phyloP scores from a whole-genome alignment of 2,797 vertebrate genomes.

The Pangasius krempfi region DNA sequence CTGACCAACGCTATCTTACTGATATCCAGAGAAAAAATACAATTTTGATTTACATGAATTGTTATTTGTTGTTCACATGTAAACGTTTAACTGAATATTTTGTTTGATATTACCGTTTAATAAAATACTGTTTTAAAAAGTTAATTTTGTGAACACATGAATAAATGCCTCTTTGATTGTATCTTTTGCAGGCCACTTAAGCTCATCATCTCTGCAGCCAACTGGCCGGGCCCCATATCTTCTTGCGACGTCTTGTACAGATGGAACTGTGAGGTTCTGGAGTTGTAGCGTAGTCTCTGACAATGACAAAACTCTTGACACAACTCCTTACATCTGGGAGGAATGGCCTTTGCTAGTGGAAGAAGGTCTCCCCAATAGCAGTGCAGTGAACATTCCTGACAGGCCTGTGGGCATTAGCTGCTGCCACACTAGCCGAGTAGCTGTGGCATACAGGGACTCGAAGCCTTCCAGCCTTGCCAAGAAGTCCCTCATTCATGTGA shows the following conservation, averaged over 20 bases:
- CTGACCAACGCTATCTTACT: neutral
- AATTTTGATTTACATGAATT: neutral
- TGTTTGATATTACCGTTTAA: neutral
- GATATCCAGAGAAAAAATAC: neutral
- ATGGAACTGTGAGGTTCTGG: slow-evolving; percentile 95
- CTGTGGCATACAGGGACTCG: slow-evolving; percentile 86
- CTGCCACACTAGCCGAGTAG: slow-evolving; percentile 92
- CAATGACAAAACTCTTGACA: slow-evolving; percentile 55
- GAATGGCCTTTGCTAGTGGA: slow-evolving; percentile 94
- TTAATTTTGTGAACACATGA: neutral
- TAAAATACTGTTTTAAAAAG: neutral
- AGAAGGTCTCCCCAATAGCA: slow-evolving; percentile 81
- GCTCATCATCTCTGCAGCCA: slow-evolving; percentile 92
- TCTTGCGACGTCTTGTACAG: slow-evolving; percentile 92
- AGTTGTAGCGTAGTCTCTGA: slow-evolving; percentile 77
- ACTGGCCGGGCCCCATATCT: slow-evolving; percentile 91
- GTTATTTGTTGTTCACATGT: neutral
- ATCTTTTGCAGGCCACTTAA: slow-evolving; percentile 84
- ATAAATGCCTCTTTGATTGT: slow-evolving; percentile 7
- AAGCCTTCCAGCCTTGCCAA: slow-evolving; percentile 58
- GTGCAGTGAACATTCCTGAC: slow-evolving; percentile 83
- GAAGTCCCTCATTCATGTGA: slow-evolving; percentile 83
- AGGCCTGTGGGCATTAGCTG: slow-evolving; percentile 88
- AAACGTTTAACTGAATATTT: neutral
- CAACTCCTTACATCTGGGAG: slow-evolving; percentile 84